Evolutionary conservation across 2,113 vertebrate species (phyloP), one percentile per base, ranked within the genome.

Genomic region (Percopsis transmontana): DNA sequence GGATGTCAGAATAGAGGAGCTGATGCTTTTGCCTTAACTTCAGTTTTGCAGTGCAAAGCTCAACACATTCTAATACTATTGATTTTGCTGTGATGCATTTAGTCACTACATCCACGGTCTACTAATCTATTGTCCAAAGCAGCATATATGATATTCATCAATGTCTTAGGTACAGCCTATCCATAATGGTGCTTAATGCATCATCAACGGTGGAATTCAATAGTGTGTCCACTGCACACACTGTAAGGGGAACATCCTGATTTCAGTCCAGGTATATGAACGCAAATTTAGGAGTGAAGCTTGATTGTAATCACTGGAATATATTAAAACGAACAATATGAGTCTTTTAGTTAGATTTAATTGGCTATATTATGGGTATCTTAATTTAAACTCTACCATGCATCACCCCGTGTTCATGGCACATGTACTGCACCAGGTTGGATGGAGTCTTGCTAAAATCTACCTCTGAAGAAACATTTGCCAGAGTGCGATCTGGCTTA

Each of bases 111-210:
- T 57, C 54, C 40, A 16, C 33, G n/a, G 39, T 58, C 41, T 44
- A 16, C 33, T 58, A 33, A 53, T 59, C 57, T 24, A 47, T 62
- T 52, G 67, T 45, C 65, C 67, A 20, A 44, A 60, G 67, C 70
- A 58, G 58, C 44, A 59, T 21, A 44, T 18, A 44, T 23, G 53
- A n/a, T 2, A 52, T 6, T 5, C 24, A 5, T 9, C 47, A 57
- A 7, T 47, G 24, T 47, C 66, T 67, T 70, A 65, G 62, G 58
- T 60, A 65, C 65, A 63, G 65, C 63, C 44, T 51, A 72, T 42
- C 45, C 12, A 59, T 50, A 62, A 38, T 56, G 65, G 63, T 33
- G n/a, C 69, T 63, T 63, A 70, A 80, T 78, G 69, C 76, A 73
- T 76, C 69, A 60, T 20, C 54, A 20, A 50, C 20, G 44, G 54